Base-by-base conservation (phyloP, 2,113 vertebrate genomes). In the Myiagra hebetior region DNA sequence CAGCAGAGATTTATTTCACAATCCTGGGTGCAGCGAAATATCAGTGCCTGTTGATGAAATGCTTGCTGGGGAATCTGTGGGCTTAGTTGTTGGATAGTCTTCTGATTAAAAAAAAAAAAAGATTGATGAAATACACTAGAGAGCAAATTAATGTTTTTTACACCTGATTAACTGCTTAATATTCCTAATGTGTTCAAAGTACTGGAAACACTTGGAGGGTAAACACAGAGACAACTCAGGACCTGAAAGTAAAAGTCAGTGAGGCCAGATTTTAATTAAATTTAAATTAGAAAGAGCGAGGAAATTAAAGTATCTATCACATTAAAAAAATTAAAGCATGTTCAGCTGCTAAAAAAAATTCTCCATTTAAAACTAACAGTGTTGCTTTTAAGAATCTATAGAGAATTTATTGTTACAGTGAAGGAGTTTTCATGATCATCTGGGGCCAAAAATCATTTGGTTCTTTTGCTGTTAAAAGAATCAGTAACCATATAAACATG, bases 141-240 rank as follows among this genome's bases (percentile, higher is more conserved):
- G 85, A 96, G 47, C 67, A 96, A 97, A 96, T 96, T 93, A 96
- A 95, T 96, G 91, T 88, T 92, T 96, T 96, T 95, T 91, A 88
- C 82, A 80, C 85, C 96, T 97, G 96, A 96, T 97, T 97, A 97
- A 97, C 93, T 90, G 63, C 64, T 97, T 97, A 96, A 97, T 95
- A 97, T 97, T 96, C 93, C 56, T 93, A 94, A 93, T 95, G 72
- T 88, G 87, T 83, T 93, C 82, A 90, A 84, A 75, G 59, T 92
- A 93, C 87, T 94, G 72, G 85, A 95, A 96, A 91, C 72, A 96
- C 87, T 93, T 88, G 72, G 79, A 94, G 87, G 75, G 92, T 94
- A 96, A 97, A 97, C 84, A 93, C 24, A 90, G 85, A 91, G 82
- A 90, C 70, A 90, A 75, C 80, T 59, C 42, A 90, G 63, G 70